Evolutionary conservation across 2,888 invertebrate species (phyloP), one percentile per base, ranked within the genome.

Genomic region (Drepanosiphum platanoidis): DNA sequence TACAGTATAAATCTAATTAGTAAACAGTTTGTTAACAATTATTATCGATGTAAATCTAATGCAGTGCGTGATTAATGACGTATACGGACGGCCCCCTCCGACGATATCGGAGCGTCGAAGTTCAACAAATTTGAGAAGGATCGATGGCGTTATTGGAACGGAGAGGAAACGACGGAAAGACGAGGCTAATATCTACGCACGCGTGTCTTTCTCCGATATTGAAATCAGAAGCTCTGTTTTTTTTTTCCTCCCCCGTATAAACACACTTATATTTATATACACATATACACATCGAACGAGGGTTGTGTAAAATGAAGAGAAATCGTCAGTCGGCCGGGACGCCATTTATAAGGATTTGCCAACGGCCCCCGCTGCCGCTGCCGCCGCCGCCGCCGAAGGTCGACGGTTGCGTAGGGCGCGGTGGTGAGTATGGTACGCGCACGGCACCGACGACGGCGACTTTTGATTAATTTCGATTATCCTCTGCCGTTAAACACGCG

Each of bases 381-480:
- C 32, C 39, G 1, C 52, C 46, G 34, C n/a, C 5, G n/a, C 36
- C n/a, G n/a, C 11, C 46, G n/a, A 7, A 42, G 8, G n/a, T 34
- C 46, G 46, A 66, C 22, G 30, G 18, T 30, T 75, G 36, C n/a
- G 18, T 27, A 15, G 22, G 15, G 22, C 11, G 36, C 34, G 0
- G 36, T 13, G 27, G 42, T n/a, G 13, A 32, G n/a, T 34, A 75
- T 34, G 7, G 42, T 42, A 52, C 32, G 68, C 39, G n/a, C 22
- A 80, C 46, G 42, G 27, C 8, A 32, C 58, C 27, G 32, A 34
- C 27, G 32, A 34, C 32, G 66, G 66, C 66, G 74, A 75, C 64
- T 74, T 83, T 74, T 46, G 83, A 83, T 83, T 72, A 74, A 82
- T 82, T 82, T 72, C 66, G 83, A 83, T 83, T 75, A 66, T 74